Conservation (phyloP, 2,888 invertebrate species). For the Rosalia funebris region DNA sequence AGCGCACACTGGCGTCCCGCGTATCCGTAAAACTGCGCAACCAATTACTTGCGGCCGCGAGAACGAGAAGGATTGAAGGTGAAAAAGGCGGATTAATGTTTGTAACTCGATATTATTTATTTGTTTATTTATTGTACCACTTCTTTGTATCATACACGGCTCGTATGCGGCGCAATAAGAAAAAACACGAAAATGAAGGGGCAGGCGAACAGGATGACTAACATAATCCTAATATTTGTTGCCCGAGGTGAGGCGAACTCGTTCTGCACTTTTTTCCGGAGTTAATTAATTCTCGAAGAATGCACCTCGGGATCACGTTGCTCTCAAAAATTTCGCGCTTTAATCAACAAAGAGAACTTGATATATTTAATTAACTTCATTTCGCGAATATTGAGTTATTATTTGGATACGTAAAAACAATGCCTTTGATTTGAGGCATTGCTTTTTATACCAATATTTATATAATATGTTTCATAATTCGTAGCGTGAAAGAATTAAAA, state of each 20-base stretch:
- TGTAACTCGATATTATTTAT: slow-evolving; percentile 1
- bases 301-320: slow-evolving; percentile 32
- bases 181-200: slow-evolving; percentile 24
- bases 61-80: too few species aligned
- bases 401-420: too few species aligned
- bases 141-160: slow-evolving; percentile 18
- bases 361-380: slow-evolving; percentile 43
- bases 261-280: slow-evolving; percentile 36
- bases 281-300: slow-evolving; percentile 44
- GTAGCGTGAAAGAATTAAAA: too few species aligned
- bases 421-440: too few species aligned
- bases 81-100: too few species aligned
- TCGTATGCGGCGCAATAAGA: slow-evolving; percentile 14
- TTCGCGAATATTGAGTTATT: slow-evolving; percentile 40
- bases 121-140: slow-evolving; percentile 19
- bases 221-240: slow-evolving; percentile 40
- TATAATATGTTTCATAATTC: too few species aligned
- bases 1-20: too few species aligned
- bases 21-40: too few species aligned
- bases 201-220: slow-evolving; percentile 25
- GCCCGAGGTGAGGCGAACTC: slow-evolving; percentile 35
- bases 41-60: too few species aligned
- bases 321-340: slow-evolving; percentile 23
- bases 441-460: too few species aligned
- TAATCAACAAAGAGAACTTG: slow-evolving; percentile 38